Base-by-base conservation (phyloP, 1,140 invertebrate genomes). In the Maniola jurtina region DNA sequence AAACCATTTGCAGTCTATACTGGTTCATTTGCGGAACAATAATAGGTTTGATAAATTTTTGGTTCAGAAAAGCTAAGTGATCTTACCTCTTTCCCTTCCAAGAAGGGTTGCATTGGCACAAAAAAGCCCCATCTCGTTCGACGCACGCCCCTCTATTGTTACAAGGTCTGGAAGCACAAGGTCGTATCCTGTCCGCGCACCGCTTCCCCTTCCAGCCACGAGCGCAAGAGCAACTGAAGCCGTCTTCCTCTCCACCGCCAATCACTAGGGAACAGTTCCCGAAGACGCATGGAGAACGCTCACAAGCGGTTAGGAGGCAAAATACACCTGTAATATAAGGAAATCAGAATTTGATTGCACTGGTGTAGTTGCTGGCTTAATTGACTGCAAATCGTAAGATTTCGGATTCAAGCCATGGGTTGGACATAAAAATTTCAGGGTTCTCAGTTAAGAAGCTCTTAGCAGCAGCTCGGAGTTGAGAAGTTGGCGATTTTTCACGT, bases 71-170 rank as follows among this genome's bases (percentile, higher is more conserved):
- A 38, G 7, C 0, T 38, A 1, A 38, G 38, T 9, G 10, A 38
- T 1, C 8, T 47, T 54, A 91, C 90, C 89, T 83, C 40, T 89
- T 84, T 5, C 94, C 94, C 86, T 94, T 93, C 93, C 94, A 95
- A 88, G 95, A 96, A 0, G 94, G 94, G 77, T 95, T 93, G 79
- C 95, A 96, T 58, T 91, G 91, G 75, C 95, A 96, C 38, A 92
- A 84, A 76, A 95, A 96, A 0, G 89, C 89, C 10, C 92, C 92
- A 66, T 93, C 93, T 42, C 91, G 81, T 76, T 94, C 93, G 0
- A 93, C 84, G 79, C 95, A 96, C 45, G 92, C 92, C 7, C 95
- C 95, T 38, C 94, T 88, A 59, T 92, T 93, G 73, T 94, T 94
- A 82, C 95, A 96, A 2, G 95, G 95, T 66, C 93, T 93, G 0